These are phyloP conservation scores for Epinephelus lanceolatus DNA, from an alignment of 2,113 vertebrate species.

Conservation along the genomic window DNA sequence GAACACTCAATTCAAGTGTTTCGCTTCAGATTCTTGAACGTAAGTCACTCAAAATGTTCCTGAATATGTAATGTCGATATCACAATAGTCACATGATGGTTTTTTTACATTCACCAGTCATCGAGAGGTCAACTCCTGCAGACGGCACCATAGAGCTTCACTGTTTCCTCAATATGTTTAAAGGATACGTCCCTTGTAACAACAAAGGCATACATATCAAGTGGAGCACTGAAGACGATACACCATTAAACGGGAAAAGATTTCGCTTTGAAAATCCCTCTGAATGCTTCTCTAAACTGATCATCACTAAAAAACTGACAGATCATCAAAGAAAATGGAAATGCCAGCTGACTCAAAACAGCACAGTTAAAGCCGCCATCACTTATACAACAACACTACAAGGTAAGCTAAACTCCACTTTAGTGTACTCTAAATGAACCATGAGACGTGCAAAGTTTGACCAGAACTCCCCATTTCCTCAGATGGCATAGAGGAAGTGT, in stretches of 20 bases:
- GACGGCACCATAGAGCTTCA: constrained; percentile 52
- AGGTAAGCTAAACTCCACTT: constrained; percentile 43
- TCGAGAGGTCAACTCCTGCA: accelerated
- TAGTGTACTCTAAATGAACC: accelerated
- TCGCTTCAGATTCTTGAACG: constrained; percentile 53
- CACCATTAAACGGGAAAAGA: constrained; percentile 48
- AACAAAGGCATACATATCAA: constrained; percentile 38
- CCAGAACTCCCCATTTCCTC: constrained; percentile 7
- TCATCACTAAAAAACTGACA: constrained; percentile 48
- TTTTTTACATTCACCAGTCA: constrained; percentile 44
- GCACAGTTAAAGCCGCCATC: constrained; percentile 28
- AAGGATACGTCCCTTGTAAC: neutral
- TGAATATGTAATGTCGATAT: neutral
- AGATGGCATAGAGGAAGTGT: constrained; percentile 77
- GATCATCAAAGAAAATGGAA: constrained; percentile 74
- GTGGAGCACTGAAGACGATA: constrained; percentile 58
- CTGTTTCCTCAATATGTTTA: constrained; percentile 46
- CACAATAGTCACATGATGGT: neutral
- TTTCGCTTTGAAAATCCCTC: constrained; percentile 5
- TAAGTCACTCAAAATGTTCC: constrained; percentile 27
- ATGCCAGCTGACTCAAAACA: constrained; percentile 54
- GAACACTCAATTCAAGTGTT: constrained; percentile 14
- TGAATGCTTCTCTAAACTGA: constrained; percentile 63
- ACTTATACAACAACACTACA: constrained; percentile 47
- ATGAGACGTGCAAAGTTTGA: neutral